Evolutionary conservation across 2,113 vertebrate species (phyloP).

Genomic region (Trogon surrucura): DNA sequence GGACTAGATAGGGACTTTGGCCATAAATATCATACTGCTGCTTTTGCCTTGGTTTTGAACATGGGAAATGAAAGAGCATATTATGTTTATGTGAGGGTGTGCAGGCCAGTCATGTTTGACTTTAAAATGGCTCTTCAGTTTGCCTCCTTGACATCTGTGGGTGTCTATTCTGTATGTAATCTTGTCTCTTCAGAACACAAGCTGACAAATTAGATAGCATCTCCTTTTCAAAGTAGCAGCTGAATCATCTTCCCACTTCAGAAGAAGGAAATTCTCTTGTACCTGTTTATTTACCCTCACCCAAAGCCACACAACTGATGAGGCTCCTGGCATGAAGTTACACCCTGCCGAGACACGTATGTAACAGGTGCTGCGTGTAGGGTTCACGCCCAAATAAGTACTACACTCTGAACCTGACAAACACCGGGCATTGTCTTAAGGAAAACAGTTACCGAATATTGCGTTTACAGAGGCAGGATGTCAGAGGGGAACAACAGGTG

Average conservation of each 20-base stretch:
- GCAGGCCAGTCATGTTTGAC: neutral
- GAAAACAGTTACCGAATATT: neutral
- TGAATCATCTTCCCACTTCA: neutral
- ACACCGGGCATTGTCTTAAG: neutral
- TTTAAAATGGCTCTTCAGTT: neutral
- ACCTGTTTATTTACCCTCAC: neutral
- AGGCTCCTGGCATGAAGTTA: neutral
- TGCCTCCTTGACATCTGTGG: neutral
- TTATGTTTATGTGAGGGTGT: neutral
- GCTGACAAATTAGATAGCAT: neutral
- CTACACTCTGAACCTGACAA: neutral
- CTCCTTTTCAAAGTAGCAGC: neutral
- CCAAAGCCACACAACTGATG: neutral
- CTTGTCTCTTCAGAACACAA: neutral
- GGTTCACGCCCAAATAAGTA: neutral
- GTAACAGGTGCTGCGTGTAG: neutral
- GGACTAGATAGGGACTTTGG: neutral
- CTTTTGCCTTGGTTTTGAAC: neutral
- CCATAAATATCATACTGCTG: neutral
- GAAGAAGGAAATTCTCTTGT: neutral
- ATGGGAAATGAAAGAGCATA: neutral
- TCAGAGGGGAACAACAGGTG: neutral
- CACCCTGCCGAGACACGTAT: neutral
- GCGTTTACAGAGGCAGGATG: neutral
- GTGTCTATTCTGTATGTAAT: neutral